Conservation (phyloP, 1,140 invertebrate genomes). For the Semibalanus balanoides region DNA sequence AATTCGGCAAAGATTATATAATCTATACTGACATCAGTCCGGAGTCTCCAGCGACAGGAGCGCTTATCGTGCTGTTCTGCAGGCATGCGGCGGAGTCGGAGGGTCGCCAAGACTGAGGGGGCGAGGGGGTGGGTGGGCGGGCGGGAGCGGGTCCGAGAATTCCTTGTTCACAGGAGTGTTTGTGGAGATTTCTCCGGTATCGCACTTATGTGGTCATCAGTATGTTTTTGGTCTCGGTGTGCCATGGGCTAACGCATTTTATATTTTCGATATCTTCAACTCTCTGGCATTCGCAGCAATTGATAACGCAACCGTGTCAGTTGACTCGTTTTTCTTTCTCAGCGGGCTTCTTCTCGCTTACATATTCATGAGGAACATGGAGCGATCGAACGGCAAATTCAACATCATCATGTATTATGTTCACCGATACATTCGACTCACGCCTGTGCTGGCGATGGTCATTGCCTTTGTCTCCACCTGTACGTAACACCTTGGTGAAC, state of each 20-base stretch:
- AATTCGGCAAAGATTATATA: too few relatives aligned
- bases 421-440: slow-evolving; percentile 33
- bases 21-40: too few relatives aligned
- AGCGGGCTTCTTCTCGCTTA: slow-evolving; percentile 45
- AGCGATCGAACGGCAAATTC: slow-evolving; percentile 29
- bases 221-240: not conserved
- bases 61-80: too few relatives aligned
- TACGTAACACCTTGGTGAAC: not conserved
- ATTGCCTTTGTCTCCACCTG: slow-evolving; percentile 3
- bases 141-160: too few relatives aligned
- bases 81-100: too few relatives aligned
- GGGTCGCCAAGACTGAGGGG: too few relatives aligned
- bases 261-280: not conserved
- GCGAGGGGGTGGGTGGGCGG: too few relatives aligned
- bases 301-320: slow-evolving; percentile 26
- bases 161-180: too few relatives aligned
- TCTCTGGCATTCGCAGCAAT: not conserved
- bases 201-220: not conserved
- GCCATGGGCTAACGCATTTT: not conserved
- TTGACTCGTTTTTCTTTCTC: slow-evolving; percentile 47
- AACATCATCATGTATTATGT: slow-evolving; percentile 32
- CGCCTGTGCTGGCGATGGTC: slow-evolving; percentile 8
- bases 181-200: too few relatives aligned
- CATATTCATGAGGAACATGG: slow-evolving; percentile 34
- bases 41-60: too few relatives aligned